phyloP scores from a whole-genome alignment of 1,140 invertebrate genomes.

The Physella acuta region DNA sequence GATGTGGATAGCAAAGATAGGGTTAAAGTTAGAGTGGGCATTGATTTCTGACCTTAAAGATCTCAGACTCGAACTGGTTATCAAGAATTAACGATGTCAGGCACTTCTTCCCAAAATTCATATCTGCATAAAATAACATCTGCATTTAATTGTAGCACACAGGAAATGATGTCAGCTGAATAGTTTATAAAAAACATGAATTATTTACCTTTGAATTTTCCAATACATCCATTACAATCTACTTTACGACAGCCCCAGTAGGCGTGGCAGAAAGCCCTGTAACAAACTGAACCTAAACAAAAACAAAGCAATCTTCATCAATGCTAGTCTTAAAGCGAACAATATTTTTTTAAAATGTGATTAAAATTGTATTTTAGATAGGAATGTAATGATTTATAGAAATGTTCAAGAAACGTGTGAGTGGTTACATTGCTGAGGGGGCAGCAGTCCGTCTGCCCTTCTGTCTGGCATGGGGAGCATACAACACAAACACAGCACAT shows the following conservation, averaged over 20 bases:
- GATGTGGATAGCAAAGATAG: too few species aligned
- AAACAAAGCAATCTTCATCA: conserved; percentile 9
- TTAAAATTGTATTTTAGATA: too few species aligned
- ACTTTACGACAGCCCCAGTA: conserved; percentile 57
- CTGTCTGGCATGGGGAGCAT: conserved; percentile 54
- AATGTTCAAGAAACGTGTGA: too few species aligned
- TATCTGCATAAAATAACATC: too few species aligned
- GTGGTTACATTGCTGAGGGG: too few species aligned
- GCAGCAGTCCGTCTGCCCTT: conserved; percentile 23
- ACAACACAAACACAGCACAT: conserved; percentile 56
- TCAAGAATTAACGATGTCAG: conserved; percentile 47
- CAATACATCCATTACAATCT: conserved; percentile 52
- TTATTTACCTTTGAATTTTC: conserved; percentile 54
- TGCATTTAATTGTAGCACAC: too few species aligned
- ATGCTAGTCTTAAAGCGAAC: background rate
- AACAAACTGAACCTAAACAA: conserved; percentile 47
- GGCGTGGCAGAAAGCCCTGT: conserved; percentile 51
- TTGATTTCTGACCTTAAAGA: too few species aligned
- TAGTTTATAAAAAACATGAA: too few species aligned
- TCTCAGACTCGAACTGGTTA: conserved; percentile 52
- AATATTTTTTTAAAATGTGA: too few species aligned
- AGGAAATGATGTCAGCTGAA: too few species aligned
- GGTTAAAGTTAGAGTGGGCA: too few species aligned
- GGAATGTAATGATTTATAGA: too few species aligned
- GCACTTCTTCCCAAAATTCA: conserved; percentile 51